Percentiles rank a stretch among this genome's conserved stretches.
These are phyloP conservation scores for Julus scanicus DNA, from an alignment of 2,888 invertebrate genomes.

Conservation along the genomic window DNA sequence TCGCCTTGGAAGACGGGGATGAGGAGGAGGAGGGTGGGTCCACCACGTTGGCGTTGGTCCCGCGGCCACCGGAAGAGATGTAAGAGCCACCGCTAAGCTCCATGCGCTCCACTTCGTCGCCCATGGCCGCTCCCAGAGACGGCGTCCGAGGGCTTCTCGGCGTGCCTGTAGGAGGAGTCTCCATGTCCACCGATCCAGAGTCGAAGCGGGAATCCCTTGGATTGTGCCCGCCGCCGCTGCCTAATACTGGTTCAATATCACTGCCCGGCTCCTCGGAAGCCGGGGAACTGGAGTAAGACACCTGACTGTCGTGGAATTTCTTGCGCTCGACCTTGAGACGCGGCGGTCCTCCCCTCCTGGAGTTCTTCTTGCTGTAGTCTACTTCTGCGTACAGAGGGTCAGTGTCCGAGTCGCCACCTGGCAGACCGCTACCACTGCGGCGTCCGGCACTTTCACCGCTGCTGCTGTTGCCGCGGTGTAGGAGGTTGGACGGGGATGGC, in stretches of 20 bases:
- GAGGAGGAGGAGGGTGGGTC: neutral
- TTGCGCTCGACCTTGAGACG: slow-evolving; percentile 65
- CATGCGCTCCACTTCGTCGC: slow-evolving; percentile 44
- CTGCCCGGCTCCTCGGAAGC: slow-evolving; percentile 59
- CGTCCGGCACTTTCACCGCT: slow-evolving; percentile 55
- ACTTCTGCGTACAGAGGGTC: slow-evolving; percentile 61
- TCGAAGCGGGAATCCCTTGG: slow-evolving; percentile 62
- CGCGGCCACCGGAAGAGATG: slow-evolving; percentile 43
- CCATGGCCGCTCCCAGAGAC: slow-evolving; percentile 18
- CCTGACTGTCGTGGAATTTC: slow-evolving; percentile 60
- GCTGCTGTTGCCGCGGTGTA: slow-evolving; percentile 54
- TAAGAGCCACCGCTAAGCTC: slow-evolving; percentile 1
- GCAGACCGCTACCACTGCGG: slow-evolving; percentile 34
- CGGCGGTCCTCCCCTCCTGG: slow-evolving; percentile 61
- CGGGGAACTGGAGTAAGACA: slow-evolving; percentile 58
- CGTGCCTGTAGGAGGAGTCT: slow-evolving; percentile 65
- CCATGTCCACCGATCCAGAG: slow-evolving; percentile 66
- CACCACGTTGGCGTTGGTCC: slow-evolving; percentile 50
- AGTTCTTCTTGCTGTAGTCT: slow-evolving; percentile 60
- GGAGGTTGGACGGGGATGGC: slow-evolving; percentile 54
- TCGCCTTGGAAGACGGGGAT: slow-evolving; percentile 44
- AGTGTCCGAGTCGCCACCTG: slow-evolving; percentile 57
- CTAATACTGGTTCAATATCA: slow-evolving; percentile 32
- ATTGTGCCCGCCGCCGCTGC: slow-evolving; percentile 17
- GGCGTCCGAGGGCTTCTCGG: slow-evolving; percentile 65